Conservation (phyloP, 2,888 invertebrate species). For the Cheilosia vernalis region DNA sequence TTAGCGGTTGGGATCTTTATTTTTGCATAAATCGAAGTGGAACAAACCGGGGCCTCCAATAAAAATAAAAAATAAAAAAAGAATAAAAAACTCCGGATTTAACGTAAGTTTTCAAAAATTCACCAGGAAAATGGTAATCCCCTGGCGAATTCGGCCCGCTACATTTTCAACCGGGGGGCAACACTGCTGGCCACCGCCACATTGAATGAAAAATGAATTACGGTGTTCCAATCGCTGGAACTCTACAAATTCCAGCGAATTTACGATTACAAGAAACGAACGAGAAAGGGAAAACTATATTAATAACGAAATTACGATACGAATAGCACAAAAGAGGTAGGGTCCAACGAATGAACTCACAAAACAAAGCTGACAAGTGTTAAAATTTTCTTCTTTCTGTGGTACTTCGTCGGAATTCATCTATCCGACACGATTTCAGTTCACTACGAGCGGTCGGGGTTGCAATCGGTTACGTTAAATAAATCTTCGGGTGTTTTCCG, state of each 20-base stretch:
- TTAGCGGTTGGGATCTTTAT: no score
- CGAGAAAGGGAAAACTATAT: not conserved
- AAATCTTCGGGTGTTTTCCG: slow-evolving; percentile 11
- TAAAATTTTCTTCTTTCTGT: slow-evolving; percentile 5
- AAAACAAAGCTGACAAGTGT: not conserved
- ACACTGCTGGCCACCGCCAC: not conserved
- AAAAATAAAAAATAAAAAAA: no score
- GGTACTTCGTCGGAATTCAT: slow-evolving; percentile 31
- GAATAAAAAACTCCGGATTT: no score
- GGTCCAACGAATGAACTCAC: not conserved
- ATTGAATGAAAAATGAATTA: not conserved
- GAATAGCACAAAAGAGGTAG: no score
- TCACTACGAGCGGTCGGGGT: slow-evolving; percentile 59
- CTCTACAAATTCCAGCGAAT: not conserved
- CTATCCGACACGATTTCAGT: slow-evolving; percentile 21
- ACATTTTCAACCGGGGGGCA: no score
- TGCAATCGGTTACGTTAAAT: not conserved
- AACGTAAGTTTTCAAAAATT: no score
- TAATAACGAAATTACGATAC: not conserved
- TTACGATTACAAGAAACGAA: no score
- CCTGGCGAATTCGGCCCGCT: no score
- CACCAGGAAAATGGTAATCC: no score
- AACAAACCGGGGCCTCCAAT: no score
- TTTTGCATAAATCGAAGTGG: no score
- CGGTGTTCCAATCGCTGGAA: slow-evolving; percentile 4